Conservation (phyloP, 2,888 invertebrate genomes). For the Scaeva pyrastri region DNA sequence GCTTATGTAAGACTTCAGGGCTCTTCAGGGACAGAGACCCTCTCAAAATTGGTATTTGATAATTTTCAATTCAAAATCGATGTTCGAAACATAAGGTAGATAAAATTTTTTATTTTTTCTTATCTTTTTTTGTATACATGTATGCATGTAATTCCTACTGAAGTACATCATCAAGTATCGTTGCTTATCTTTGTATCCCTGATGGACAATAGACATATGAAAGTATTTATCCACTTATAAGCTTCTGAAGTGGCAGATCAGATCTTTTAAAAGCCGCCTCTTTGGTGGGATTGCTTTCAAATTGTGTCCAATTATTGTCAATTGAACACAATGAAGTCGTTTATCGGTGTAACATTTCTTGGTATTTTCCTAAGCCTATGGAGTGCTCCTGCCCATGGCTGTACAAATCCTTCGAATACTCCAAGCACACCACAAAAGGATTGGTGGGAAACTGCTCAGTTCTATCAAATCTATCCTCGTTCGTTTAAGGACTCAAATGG, state of each 20-base stretch:
- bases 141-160: not conserved
- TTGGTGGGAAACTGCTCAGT: conserved; percentile 93
- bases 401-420: conserved; percentile 39
- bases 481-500: conserved; percentile 93
- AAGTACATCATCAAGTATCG: not conserved
- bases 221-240: not conserved
- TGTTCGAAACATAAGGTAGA: not conserved
- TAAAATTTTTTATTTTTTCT: not conserved
- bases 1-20: not conserved
- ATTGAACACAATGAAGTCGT: conserved; percentile 61
- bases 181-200: conserved; percentile 30
- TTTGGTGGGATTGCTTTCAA: not conserved
- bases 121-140: conserved; percentile 9
- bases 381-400: conserved; percentile 3
- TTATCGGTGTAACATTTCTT: not conserved
- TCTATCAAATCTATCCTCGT: conserved; percentile 94
- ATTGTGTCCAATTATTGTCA: conserved; percentile 18
- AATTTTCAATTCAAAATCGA: not conserved
- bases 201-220: too few relatives aligned
- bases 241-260: not conserved
- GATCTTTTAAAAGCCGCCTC: conserved; percentile 34
- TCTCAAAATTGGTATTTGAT: not conserved
- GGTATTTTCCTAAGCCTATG: conserved; percentile 12
- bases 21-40: not conserved
- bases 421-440: conserved; percentile 83